Conservation (phyloP, 2,797 vertebrate genomes). For the Betta splendens region DNA sequence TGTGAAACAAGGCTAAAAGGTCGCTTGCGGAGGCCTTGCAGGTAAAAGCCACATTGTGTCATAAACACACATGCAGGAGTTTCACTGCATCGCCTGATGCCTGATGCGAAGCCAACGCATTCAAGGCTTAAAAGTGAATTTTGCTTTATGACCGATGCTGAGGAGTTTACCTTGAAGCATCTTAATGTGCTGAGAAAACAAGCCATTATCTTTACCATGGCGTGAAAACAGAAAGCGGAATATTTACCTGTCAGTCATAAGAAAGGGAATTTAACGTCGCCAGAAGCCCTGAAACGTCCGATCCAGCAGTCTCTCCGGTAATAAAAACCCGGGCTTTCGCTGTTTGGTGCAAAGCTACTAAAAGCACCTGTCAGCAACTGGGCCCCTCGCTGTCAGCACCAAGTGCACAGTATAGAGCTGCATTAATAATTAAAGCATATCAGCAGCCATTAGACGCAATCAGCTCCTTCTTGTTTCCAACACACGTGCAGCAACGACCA, state of each 20-base stretch:
- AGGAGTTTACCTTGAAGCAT: no score
- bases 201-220: no score
- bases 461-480: constrained; percentile 36
- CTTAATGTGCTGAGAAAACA: neutral
- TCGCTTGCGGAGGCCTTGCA: neutral
- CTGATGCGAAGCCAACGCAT: neutral
- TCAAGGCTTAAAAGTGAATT: neutral
- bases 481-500: constrained; percentile 48
- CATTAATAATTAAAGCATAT: constrained; percentile 53
- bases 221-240: neutral
- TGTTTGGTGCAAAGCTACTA: constrained; percentile 12
- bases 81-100: neutral
- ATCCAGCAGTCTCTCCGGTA: constrained; percentile 19
- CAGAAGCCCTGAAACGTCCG: constrained; percentile 13
- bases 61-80: no score
- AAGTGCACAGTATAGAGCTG: constrained; percentile 24
- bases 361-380: constrained; percentile 24
- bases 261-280: neutral
- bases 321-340: constrained; percentile 20
- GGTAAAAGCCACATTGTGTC: neutral
- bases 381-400: constrained; percentile 29
- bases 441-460: constrained; percentile 30
- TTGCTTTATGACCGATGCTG: neutral
- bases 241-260: neutral
- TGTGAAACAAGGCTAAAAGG: constrained; percentile 8